These are phyloP conservation scores for Parnassius smintheus DNA, from an alignment of 2,888 invertebrate species.

Conservation along the genomic window DNA sequence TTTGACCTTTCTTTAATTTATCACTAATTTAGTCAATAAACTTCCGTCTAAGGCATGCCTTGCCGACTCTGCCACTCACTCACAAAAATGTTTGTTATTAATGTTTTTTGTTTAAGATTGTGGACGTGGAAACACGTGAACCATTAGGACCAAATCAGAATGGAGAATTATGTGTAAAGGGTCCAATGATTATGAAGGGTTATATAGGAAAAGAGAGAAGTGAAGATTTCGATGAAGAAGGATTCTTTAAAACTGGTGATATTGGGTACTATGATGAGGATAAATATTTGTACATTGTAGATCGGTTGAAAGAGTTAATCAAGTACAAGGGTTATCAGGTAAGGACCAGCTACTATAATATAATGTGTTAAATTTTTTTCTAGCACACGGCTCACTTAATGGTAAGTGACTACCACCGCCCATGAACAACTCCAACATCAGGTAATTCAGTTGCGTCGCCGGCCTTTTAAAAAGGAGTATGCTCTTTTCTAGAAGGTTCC, in stretches of 20 bases:
- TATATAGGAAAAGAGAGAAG: conserved; percentile 43
- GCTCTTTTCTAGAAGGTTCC: too few relatives aligned
- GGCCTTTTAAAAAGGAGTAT: too few relatives aligned
- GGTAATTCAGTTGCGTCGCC: too few relatives aligned
- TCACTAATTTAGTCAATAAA: too few relatives aligned
- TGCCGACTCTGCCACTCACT: too few relatives aligned
- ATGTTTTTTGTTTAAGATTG: conserved; percentile 45
- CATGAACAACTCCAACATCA: too few relatives aligned
- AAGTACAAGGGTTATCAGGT: conserved; percentile 37
- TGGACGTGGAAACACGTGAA: conserved; percentile 52
- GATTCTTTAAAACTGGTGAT: conserved; percentile 39
- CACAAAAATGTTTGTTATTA: background rate
- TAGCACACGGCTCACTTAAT: too few relatives aligned
- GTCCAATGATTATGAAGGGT: conserved; percentile 52
- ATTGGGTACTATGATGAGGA: conserved; percentile 40
- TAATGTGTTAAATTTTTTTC: too few relatives aligned
- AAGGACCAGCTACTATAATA: background rate
- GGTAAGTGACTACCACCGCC: too few relatives aligned
- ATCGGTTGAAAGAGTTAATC: conserved; percentile 40
- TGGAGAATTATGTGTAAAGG: conserved; percentile 58
- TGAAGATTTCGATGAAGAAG: conserved; percentile 34
- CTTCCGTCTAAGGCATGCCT: too few relatives aligned
- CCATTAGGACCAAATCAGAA: conserved; percentile 44
- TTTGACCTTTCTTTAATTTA: too few relatives aligned
- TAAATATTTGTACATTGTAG: conserved; percentile 36